Percentiles rank a stretch among this genome's conserved stretches.
Conservation (phyloP, 2,888 invertebrate species). For the Beris morrisii region DNA sequence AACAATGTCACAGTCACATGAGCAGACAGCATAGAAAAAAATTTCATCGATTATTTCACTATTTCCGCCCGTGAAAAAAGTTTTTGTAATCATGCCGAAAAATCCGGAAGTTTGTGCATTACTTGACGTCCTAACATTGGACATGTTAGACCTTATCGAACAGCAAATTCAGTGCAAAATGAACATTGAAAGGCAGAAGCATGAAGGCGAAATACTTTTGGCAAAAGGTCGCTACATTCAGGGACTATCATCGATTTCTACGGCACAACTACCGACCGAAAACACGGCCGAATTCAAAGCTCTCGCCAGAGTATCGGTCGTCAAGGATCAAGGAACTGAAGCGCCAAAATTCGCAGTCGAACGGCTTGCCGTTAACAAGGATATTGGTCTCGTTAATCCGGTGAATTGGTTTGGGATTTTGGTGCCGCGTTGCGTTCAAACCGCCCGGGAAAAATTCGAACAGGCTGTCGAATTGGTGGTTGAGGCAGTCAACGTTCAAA, state of each 20-base stretch:
- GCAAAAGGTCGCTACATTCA: constrained; percentile 79
- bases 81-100: constrained; percentile 13
- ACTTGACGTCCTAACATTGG: constrained; percentile 70
- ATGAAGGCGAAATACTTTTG: constrained; percentile 71
- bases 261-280: constrained; percentile 68
- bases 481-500: constrained; percentile 70
- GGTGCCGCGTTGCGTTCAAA: constrained; percentile 76
- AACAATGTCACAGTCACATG: constrained; percentile 12
- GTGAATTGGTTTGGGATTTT: constrained; percentile 86
- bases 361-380: constrained; percentile 52
- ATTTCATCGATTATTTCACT: not conserved
- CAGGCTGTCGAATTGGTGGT: constrained; percentile 67
- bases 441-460: constrained; percentile 74
- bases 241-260: constrained; percentile 72
- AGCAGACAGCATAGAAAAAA: not conserved
- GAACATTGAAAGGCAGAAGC: constrained; percentile 68
- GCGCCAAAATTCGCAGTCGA: constrained; percentile 49
- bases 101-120: constrained; percentile 52
- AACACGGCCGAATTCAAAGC: constrained; percentile 59
- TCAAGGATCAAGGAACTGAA: constrained; percentile 51
- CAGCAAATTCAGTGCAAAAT: constrained; percentile 69
- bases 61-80: not conserved
- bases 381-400: constrained; percentile 62
- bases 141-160: constrained; percentile 72
- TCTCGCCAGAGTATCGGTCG: constrained; percentile 49